Evolutionary conservation across 2,113 vertebrate genomes (phyloP).

Genomic region (Oncorhynchus kisutch): DNA sequence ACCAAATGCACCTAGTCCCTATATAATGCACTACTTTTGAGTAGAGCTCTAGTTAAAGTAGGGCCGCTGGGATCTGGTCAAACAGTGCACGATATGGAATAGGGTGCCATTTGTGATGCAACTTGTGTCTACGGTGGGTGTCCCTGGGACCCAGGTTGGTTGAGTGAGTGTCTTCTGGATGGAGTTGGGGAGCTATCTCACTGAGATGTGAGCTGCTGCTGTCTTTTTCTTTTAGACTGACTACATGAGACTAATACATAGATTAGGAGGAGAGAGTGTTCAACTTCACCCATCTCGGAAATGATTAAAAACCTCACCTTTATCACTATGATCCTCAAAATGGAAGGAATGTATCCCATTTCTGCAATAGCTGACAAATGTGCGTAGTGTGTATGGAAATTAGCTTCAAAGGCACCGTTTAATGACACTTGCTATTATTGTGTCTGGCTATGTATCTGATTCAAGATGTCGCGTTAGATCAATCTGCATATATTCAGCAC

Average conservation of each 20-base stretch:
- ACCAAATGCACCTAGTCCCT: too few species aligned
- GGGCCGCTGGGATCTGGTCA: too few species aligned
- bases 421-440: constrained; percentile 47
- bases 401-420: constrained; percentile 38
- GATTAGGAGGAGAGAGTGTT: not conserved
- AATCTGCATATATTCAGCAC: constrained; percentile 60
- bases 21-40: too few species aligned
- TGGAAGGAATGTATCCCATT: constrained; percentile 17
- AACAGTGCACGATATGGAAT: not conserved
- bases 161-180: not conserved
- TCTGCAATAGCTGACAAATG: constrained; percentile 38
- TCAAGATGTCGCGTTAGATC: constrained; percentile 33
- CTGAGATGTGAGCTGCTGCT: not conserved
- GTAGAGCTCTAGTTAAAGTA: too few species aligned
- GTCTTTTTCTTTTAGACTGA: too few species aligned
- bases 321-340: constrained; percentile 6
- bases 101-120: not conserved
- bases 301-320: constrained; percentile 25
- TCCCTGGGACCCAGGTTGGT: not conserved
- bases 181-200: not conserved
- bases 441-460: constrained; percentile 38
- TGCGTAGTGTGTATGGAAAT: constrained; percentile 35
- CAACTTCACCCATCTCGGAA: constrained; percentile 25
- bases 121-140: not conserved
- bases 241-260: not conserved